Conservation (phyloP, 2,113 vertebrate genomes). For the Calypte anna region DNA sequence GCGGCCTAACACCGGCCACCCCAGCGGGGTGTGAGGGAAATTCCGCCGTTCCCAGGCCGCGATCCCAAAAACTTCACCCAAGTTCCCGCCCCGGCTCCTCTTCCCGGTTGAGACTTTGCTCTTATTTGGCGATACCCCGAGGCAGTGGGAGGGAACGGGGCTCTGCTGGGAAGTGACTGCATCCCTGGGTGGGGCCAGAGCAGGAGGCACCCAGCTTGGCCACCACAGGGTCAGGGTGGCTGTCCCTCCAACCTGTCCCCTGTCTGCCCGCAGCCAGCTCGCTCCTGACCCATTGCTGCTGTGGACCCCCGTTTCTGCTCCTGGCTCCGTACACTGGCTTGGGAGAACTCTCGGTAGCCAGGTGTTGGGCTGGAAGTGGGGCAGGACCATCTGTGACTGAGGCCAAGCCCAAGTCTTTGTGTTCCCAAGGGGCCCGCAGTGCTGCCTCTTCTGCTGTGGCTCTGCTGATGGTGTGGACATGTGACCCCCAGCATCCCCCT, state of each 20-base stretch:
- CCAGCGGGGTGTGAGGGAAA: background rate
- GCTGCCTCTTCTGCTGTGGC: accelerated
- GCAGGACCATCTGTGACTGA: background rate
- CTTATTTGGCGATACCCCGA: constrained; percentile 70
- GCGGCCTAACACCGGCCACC: background rate
- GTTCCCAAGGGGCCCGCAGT: background rate
- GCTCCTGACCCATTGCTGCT: background rate
- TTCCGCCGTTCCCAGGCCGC: background rate
- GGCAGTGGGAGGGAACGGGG: constrained; percentile 47
- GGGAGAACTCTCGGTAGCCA: background rate
- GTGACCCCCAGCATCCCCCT: background rate
- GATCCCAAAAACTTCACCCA: constrained; percentile 1
- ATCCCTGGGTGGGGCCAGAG: constrained; percentile 48
- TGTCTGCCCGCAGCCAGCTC: background rate
- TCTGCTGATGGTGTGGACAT: accelerated
- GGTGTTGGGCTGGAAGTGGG: accelerated
- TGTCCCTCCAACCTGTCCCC: background rate
- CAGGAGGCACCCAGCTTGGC: background rate
- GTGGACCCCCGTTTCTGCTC: background rate
- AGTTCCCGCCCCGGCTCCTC: constrained; percentile 37
- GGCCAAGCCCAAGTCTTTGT: background rate
- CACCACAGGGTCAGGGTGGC: accelerated
- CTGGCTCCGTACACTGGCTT: accelerated
- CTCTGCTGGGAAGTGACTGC: constrained; percentile 49
- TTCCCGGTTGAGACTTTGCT: constrained; percentile 21